Percentiles rank a stretch among this genome's conserved stretches.
Conservation (phyloP, 2,888 invertebrate species). For the Microchrysa polita region DNA sequence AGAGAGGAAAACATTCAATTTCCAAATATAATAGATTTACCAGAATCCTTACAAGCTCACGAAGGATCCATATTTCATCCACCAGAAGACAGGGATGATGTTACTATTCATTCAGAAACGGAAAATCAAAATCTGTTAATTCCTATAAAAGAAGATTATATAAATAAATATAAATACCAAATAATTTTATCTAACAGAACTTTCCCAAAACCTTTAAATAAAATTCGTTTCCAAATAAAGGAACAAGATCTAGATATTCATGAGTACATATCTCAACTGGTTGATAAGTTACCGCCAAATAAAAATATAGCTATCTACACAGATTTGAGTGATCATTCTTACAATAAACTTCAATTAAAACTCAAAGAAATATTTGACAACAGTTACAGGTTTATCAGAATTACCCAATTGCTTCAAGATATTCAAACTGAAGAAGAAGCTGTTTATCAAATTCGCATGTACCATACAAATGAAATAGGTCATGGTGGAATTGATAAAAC, state of each 20-base stretch:
- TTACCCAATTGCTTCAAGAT: slow-evolving; percentile 10
- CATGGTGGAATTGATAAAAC: slow-evolving; percentile 33
- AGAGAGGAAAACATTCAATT: slow-evolving; percentile 3
- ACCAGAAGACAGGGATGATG: neutral
- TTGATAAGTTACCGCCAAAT: slow-evolving; percentile 19
- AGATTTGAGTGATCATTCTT: neutral
- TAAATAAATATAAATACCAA: slow-evolving; percentile 24
- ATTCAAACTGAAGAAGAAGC: slow-evolving; percentile 20
- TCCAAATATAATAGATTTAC: neutral
- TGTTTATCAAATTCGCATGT: slow-evolving; percentile 32
- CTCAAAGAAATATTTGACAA: slow-evolving; percentile 19
- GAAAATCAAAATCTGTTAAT: slow-evolving; percentile 24
- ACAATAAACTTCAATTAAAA: slow-evolving; percentile 29
- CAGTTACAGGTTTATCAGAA: slow-evolving; percentile 22
- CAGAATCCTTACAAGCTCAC: neutral
- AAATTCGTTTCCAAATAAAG: neutral
- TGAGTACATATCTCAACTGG: slow-evolving; percentile 18
- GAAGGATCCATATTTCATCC: neutral
- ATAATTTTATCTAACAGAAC: neutral
- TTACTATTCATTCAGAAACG: slow-evolving; percentile 16
- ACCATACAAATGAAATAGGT: slow-evolving; percentile 24
- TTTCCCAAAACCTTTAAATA: slow-evolving; percentile 3
- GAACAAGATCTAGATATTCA: neutral
- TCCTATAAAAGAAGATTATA: slow-evolving; percentile 20
- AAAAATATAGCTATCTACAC: slow-evolving; percentile 23